Base-by-base conservation (phyloP, 2,113 vertebrate genomes). In the Gopherus flavomarginatus region DNA sequence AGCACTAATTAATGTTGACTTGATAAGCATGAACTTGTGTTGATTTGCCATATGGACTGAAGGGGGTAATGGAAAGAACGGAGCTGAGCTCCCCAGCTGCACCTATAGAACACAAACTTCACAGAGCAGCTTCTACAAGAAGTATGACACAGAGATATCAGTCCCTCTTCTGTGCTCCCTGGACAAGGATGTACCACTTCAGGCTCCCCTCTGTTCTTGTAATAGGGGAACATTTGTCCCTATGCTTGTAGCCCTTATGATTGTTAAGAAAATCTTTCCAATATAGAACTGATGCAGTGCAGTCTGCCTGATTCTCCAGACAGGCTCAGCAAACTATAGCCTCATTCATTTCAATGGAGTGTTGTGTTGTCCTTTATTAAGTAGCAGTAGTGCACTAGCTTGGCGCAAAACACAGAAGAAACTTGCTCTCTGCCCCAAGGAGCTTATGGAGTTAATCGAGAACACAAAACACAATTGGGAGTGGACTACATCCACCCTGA, bases 1-100 rank as follows among this genome's bases (percentile, higher is more conserved):
- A 91, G 78, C 49, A 93, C 83, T 90, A 52, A 62, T 72, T 89
- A 62, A 77, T 82, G 35, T 81, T 59, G 85, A 82, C 12, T 44
- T 53, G 10, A 7, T 62, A 84, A 81, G 8, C 75, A 77, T 42
- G 85, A 27, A 79, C 26, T 29, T 81, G 44, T 0, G 3, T 53
- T 38, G 6, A 11, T 62, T 93, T 89, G 35, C 21, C 81, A 16
- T 0, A 0, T 26, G 72, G 8, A 59, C n/a, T 29, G 54, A 65
- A 81, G 90, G 47, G 26, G 90, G 8, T 1, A 5, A 72, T 2
- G 50, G 9, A 12, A 42, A 87, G 90, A 53, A 86, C 5, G 0
- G 29, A 89, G 26, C 49, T 88, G 26, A 91, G 44, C 8, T 50
- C 21, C 29, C 4, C 75, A 83, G 29, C 80, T 62, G 7, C n/a